Base-by-base conservation (phyloP, 2,113 vertebrate genomes). In the Ciconia boyciana region DNA sequence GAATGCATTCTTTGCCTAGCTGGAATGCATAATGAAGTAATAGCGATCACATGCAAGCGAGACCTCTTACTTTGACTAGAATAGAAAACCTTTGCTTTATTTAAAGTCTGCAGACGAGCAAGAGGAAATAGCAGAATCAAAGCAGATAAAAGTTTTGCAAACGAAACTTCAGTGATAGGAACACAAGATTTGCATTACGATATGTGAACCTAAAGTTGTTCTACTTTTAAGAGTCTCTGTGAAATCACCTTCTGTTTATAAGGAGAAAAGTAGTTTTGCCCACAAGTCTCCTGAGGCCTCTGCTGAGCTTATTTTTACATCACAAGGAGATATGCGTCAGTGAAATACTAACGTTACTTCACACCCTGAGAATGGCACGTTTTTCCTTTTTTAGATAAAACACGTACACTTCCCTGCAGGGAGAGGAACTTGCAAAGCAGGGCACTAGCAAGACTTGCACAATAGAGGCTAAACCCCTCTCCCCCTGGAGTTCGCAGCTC, bases 361-460 rank as follows among this genome's bases (percentile, higher is more conserved):
- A 95, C 79, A 90, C 77, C 46, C 76, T 14, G 26, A 58, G 31
- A 85, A 85, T 25, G 31, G 89, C 95, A 95, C 78, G 58, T 94
- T 97, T 93, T 83, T 51, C 95, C 94, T 96, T 97, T 97, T 96
- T 96, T 95, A 96, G 93, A 16, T 87, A 74, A 94, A 94, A 91
- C 25, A 32, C 12, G 0, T 51, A 58, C 6, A 28, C 39, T 93
- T 93, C 87, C 55, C 66, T 62, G 36, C 46, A 75, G 25, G 21
- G 52, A 96, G 78, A 75, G 94, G 97, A 96, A 95, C 94, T 96
- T 94, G 93, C 78, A 74, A 78, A 83, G 0, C 31, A 39, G 49
- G 78, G 36, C 58, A 76, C 39, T 51, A 89, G 51, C 43, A 43
- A 90, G 20, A 62, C 70, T 97, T 95, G 58, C 95, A 77, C 79